Evolutionary conservation across 2,797 vertebrate species (phyloP).

Genomic region (Siniperca obscura): DNA sequence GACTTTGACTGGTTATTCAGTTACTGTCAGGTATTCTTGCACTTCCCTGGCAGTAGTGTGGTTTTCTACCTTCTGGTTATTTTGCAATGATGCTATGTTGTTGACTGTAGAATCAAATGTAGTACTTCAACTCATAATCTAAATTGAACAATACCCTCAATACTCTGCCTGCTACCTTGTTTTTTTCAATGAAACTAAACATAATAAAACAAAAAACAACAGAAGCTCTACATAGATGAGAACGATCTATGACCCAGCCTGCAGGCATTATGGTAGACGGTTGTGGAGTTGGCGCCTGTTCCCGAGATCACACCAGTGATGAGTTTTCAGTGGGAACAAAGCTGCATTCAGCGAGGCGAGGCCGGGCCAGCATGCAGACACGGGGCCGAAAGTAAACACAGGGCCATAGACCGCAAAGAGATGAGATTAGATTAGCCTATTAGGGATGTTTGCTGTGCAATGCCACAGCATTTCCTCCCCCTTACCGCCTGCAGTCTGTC

Average conservation of each 20-base stretch:
- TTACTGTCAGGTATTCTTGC: not conserved
- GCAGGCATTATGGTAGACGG: constrained; percentile 61
- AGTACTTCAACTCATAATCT: constrained; percentile 1
- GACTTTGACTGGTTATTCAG: constrained; percentile 19
- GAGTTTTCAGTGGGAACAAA: constrained; percentile 73
- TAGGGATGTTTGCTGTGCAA: constrained; percentile 84
- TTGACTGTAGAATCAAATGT: not conserved
- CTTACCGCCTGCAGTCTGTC: constrained; percentile 66
- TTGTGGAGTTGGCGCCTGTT: constrained; percentile 66
- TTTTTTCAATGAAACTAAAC: not conserved
- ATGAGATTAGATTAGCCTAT: constrained; percentile 86
- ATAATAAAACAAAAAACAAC: constrained; percentile 30
- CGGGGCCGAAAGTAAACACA: constrained; percentile 84
- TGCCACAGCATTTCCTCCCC: constrained; percentile 73
- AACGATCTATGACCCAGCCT: constrained; percentile 34
- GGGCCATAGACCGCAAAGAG: constrained; percentile 76
- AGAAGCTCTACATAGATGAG: constrained; percentile 22
- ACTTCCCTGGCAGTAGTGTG: not conserved
- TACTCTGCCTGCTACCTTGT: constrained; percentile 3
- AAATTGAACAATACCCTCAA: constrained; percentile 15
- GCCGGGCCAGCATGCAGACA: constrained; percentile 73
- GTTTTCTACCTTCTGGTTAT: not conserved
- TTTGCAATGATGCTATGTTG: not conserved
- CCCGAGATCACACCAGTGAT: constrained; percentile 69
- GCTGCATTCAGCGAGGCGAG: constrained; percentile 73